Conservation (phyloP, 1,140 invertebrate species). For the Drosophila tristis region DNA sequence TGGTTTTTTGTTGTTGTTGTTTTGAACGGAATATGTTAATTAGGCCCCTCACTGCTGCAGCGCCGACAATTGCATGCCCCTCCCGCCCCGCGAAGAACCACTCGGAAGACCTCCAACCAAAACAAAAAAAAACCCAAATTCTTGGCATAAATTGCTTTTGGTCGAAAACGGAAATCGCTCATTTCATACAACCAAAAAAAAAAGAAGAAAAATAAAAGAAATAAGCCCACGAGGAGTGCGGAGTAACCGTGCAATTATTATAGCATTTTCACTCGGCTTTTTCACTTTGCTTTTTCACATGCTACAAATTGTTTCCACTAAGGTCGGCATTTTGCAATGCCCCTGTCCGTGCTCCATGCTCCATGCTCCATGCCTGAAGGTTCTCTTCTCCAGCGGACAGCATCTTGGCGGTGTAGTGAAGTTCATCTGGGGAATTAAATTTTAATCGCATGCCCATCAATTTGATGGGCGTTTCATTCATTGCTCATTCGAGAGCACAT, state of each 20-base stretch:
- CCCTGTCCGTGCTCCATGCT: neutral
- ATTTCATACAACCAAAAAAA: slow-evolving; percentile 44
- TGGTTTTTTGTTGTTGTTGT: slow-evolving; percentile 50
- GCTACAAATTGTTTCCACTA: slow-evolving; percentile 67
- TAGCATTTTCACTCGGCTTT: slow-evolving; percentile 71
- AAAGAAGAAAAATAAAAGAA: slow-evolving; percentile 17
- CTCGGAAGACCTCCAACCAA: slow-evolving; percentile 37
- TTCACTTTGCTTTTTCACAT: slow-evolving; percentile 57
- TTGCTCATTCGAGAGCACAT: slow-evolving; percentile 65
- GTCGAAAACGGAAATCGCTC: slow-evolving; percentile 72
- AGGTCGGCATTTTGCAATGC: slow-evolving; percentile 74
- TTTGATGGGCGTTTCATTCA: slow-evolving; percentile 75
- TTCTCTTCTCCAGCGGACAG: slow-evolving; percentile 46
- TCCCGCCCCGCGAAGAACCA: slow-evolving; percentile 28
- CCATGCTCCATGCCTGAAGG: slow-evolving; percentile 37
- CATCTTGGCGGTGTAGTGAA: slow-evolving; percentile 52
- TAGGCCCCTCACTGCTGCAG: slow-evolving; percentile 49
- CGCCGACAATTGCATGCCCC: slow-evolving; percentile 42
- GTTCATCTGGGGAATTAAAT: slow-evolving; percentile 72
- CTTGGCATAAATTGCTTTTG: slow-evolving; percentile 62
- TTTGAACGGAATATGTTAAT: slow-evolving; percentile 77
- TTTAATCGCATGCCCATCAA: slow-evolving; percentile 72
- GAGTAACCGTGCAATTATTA: slow-evolving; percentile 68
- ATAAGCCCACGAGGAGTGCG: slow-evolving; percentile 36
- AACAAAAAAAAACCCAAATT: slow-evolving; percentile 36